Conservation (phyloP, 64 coral and sea anemone genomes). For the Hydrozoanthus tunicans region DNA sequence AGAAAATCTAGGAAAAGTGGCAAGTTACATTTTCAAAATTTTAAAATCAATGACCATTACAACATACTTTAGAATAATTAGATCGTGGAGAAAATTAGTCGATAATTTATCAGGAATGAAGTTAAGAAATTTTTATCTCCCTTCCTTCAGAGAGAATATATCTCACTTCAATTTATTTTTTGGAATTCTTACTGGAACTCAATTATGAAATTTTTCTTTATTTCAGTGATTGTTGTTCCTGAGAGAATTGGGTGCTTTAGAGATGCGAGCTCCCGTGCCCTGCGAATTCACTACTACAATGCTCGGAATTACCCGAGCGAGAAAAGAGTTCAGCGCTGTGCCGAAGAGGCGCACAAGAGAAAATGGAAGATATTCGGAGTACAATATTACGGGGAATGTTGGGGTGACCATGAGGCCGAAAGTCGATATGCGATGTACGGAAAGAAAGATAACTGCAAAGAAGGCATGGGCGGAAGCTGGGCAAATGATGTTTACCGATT, state of each 20-base stretch:
- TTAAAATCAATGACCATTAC: background rate
- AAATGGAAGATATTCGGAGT: conserved; percentile 30
- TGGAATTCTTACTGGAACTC: background rate
- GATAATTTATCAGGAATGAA: background rate
- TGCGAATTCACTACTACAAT: conserved; percentile 17
- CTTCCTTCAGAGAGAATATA: background rate
- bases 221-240: conserved; percentile 11
- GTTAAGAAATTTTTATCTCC: too few relatives aligned
- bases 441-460: background rate
- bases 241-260: conserved; percentile 15
- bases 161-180: background rate
- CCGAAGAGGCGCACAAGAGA: conserved; percentile 10
- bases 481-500: conserved; percentile 1
- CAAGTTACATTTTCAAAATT: background rate
- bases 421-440: conserved; percentile 29
- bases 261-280: background rate
- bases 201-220: background rate
- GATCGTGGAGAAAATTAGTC: too few relatives aligned
- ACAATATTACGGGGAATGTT: conserved; percentile 32
- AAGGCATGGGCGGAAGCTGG: background rate
- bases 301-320: background rate
- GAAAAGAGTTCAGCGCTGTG: background rate
- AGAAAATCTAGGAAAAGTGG: too few relatives aligned
- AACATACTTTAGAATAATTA: background rate
- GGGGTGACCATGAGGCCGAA: conserved; percentile 31